Evolutionary conservation across 1,140 invertebrate species (phyloP), one percentile per base, ranked within the genome.

Genomic region (Drosophila biarmipes): DNA sequence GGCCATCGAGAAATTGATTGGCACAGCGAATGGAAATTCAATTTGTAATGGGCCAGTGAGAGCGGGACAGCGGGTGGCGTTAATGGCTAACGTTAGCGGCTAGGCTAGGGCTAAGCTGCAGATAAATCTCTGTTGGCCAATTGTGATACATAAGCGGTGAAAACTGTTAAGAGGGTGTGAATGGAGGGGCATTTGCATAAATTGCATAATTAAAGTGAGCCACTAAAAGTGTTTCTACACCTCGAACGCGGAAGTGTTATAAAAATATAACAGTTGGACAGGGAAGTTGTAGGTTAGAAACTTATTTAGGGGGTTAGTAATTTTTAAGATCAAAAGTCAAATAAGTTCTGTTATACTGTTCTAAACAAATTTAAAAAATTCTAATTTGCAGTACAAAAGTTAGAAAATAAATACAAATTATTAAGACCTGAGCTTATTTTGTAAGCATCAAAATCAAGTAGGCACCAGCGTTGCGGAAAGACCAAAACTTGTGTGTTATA

Each of bases 21-120:
- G 74, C 74, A 71, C 61, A 78, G 57, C 78, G 78, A 86, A 81
- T 80, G 81, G 78, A 86, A 86, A 86, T 80, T 78, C 73, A 81
- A 87, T 87, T 87, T 74, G 59, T 61, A 85, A 81, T 87, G 54
- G 14, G 38, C 24, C 21, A 56, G 42, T 7, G 37, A 46, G 34
- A 40, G 43, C 15, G 38, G 35, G 15, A 14, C 48, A 40, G 19
- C 29, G 67, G 27, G 42, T 57, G 46, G 42, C 19, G 61, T 53
- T 55, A 48, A 72, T 54, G 55, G 17, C 14, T 49, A 74, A 49
- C 72, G 49, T n/a, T 49, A 74, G 49, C 72, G 49, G 46, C 49
- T 64, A 43, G 51, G 63, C 34, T 61, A 38, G 53, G 12, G 21
- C 37, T 51, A 19, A 43, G 24, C 63, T 38, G n/a, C 19, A 27